Evolutionary conservation across 1,140 invertebrate species (phyloP).

Genomic region (Caenorhabditis elegans): DNA sequence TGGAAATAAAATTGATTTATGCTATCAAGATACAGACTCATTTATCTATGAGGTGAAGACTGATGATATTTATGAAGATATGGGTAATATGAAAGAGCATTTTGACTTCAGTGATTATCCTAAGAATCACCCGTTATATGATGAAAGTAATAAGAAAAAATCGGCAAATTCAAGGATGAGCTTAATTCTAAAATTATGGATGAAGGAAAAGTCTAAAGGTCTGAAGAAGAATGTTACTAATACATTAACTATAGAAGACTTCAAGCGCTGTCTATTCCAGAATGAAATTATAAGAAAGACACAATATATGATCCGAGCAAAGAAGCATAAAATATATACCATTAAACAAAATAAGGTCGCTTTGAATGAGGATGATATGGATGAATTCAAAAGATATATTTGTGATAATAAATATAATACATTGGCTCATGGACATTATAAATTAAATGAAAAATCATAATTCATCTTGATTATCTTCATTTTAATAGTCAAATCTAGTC

Average conservation of each 20-base stretch:
- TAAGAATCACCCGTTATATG: not conserved
- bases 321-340: not conserved
- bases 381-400: conserved; percentile 28
- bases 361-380: not conserved
- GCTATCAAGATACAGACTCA: conserved; percentile 41
- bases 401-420: not conserved
- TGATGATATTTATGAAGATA: conserved; percentile 44
- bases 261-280: too few relatives aligned
- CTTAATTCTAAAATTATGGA: conserved; percentile 50
- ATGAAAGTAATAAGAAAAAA: conserved; percentile 49
- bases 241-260: too few relatives aligned
- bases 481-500: too few relatives aligned
- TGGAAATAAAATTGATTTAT: conserved; percentile 35
- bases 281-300: conserved; percentile 33
- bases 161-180: conserved; percentile 53
- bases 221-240: too few relatives aligned
- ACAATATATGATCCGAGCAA: not conserved
- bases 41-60: conserved; percentile 35
- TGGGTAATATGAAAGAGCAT: not conserved
- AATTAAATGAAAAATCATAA: too few relatives aligned
- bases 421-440: conserved; percentile 8
- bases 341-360: conserved; percentile 23
- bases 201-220: conserved; percentile 47
- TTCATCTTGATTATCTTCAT: too few relatives aligned
- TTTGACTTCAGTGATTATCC: conserved; percentile 43